Evolutionary conservation across 2,797 vertebrate species (phyloP), one percentile per base, ranked within the genome.

Genomic region (Mormyrops boulengeri): DNA sequence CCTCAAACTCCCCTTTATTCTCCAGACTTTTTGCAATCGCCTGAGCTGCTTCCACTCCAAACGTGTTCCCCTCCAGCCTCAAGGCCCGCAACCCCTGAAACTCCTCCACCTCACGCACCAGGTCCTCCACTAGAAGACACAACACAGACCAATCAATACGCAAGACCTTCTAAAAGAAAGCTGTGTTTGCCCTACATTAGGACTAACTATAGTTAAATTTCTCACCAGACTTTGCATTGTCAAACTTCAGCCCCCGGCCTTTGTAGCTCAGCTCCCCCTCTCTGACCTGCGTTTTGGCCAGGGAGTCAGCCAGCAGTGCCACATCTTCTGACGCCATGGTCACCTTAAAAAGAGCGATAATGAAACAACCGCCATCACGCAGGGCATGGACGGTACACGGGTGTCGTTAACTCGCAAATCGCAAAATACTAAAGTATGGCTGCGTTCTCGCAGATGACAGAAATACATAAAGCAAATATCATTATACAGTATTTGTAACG

Each of bases 251-350:
- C 84, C 97, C 97, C 91, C 94, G 95, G 66, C 98, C 98, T 94
- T 98, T 98, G 92, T 97, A 99, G 92, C 98, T 99, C 93, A 99
- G 92, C 91, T 98, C 98, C 93, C 96, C 97, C 26, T 97, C 97
- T 0, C 96, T 96, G 87, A 99, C 97, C 93, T 97, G 97, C 4
- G 98, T 97, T 93, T 97, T 97, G 90, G 98, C 97, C 88, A 99
- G 96, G 0, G 96, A 97, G 90, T 98, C 97, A 0, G 95, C 97
- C 90, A 99, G 94, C 91, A 97, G 96, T 80, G 96, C 90, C 6
- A 99, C 97, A 91, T 98, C 98, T 93, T 97, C 97, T 5, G 97
- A 97, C 38, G 98, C 98, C 98, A 99, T 99, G 17, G n/a, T 85
- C 47, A 50, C n/a, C 49, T 92, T 92, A 84, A 41, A 12, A 85